A percentile compares a stretch with the other conserved stretches of the same genome.
phyloP scores from a whole-genome alignment of 2,113 vertebrate species.

The Hipposideros armiger region DNA sequence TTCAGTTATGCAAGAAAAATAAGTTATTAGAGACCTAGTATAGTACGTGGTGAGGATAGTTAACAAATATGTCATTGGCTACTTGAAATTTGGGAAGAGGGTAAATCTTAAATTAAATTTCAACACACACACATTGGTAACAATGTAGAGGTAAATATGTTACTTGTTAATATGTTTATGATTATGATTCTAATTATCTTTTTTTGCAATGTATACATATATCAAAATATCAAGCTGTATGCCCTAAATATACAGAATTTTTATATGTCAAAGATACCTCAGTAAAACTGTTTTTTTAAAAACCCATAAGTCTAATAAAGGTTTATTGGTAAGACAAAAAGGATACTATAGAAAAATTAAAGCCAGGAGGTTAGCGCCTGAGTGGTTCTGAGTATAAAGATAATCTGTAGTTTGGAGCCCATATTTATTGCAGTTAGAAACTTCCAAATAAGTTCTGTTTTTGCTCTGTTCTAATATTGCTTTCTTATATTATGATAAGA shows the following conservation, averaged over 20 bases:
- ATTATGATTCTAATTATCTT: neutral
- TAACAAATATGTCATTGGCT: neutral
- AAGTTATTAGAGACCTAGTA: neutral
- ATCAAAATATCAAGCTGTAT: neutral
- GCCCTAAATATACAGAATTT: neutral
- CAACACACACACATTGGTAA: neutral
- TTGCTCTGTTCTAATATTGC: conserved; percentile 3
- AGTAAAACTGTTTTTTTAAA: neutral
- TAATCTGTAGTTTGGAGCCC: neutral
- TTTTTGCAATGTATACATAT: neutral
- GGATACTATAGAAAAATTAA: neutral
- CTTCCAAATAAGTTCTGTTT: neutral
- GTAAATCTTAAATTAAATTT: neutral
- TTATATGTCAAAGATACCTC: neutral
- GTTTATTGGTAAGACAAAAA: neutral
- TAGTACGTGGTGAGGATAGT: neutral
- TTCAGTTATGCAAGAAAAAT: neutral
- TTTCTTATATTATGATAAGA: neutral
- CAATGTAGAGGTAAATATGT: neutral
- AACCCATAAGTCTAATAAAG: neutral
- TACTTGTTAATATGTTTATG: neutral
- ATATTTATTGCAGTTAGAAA: conserved; percentile 23
- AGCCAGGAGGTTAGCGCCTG: neutral
- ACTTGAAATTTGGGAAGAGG: neutral
- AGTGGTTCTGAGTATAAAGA: neutral